These are phyloP conservation scores for Drosophila malerkotliana DNA, from an alignment of 1,140 invertebrate genomes.

Conservation along the genomic window DNA sequence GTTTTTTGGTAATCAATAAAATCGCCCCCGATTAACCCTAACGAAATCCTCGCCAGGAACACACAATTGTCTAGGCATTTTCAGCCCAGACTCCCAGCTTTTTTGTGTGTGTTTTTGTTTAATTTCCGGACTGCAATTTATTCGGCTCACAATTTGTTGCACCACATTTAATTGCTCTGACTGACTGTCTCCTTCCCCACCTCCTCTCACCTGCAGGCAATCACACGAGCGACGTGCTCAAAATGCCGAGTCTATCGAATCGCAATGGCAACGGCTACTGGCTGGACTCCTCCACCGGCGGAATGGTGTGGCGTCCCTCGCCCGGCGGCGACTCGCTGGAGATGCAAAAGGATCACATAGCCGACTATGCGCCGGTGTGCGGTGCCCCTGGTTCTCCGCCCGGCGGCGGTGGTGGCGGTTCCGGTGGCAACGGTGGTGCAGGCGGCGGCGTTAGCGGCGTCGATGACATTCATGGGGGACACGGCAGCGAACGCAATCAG, in stretches of 20 bases:
- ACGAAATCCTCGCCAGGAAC: slow-evolving; percentile 38
- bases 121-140: slow-evolving; percentile 74
- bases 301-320: slow-evolving; percentile 83
- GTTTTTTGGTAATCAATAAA: neutral
- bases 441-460: slow-evolving; percentile 44
- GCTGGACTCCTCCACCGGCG: slow-evolving; percentile 82
- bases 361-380: slow-evolving; percentile 83
- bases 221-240: slow-evolving; percentile 82
- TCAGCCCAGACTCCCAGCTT: neutral
- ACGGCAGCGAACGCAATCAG: slow-evolving; percentile 78
- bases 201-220: slow-evolving; percentile 68
- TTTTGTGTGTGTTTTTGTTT: slow-evolving; percentile 69
- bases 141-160: slow-evolving; percentile 72
- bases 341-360: slow-evolving; percentile 84
- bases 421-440: slow-evolving; percentile 34
- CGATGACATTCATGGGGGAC: slow-evolving; percentile 78
- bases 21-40: neutral
- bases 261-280: slow-evolving; percentile 83
- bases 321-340: slow-evolving; percentile 78
- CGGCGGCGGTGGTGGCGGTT: slow-evolving; percentile 45
- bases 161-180: slow-evolving; percentile 78
- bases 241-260: slow-evolving; percentile 83
- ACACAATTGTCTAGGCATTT: slow-evolving; percentile 29
- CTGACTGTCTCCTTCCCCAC: slow-evolving; percentile 18
- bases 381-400: slow-evolving; percentile 46